Evolutionary conservation across 30 jellyfish, hydroid and myxozoan genomes (phyloP), one percentile per base, ranked within the genome.

Genomic region (Nemopilema nomurai): DNA sequence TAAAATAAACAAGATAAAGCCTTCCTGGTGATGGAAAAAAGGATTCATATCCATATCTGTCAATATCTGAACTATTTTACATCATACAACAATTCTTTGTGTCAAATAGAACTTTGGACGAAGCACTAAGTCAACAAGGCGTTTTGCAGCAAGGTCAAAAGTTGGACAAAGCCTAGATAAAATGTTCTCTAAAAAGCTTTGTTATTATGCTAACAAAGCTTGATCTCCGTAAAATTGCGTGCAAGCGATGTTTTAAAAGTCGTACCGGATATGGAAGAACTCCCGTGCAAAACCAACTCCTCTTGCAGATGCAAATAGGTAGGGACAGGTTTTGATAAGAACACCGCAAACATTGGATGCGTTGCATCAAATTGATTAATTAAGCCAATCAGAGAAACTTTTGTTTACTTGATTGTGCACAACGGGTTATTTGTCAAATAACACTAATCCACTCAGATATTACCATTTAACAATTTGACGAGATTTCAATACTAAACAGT

Each of bases 321-420:
- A 13, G 13, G 13, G 13, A 41, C 6, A 13, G 57, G 13, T 3
- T 41, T 41, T 41, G 57, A 41, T 41, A 41, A 41, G 57, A 41
- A 41, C 13, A 41, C 57, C 57, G 57, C 57, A 41, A 6, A 41
- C 57, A 3, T 6, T 13, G 9, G 57, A 41, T 6, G 57, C 57
- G 13, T 41, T 41, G 57, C 57, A 41, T 3, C 13, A 41, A 41
- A 41, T 41, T 41, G 57, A 13, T 41, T 41, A 23, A 20, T 20
- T 73, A 73, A 73, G 83, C 83, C 83, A 73, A 73, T 73, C 83
- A 73, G 83, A 23, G 70, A 16, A 4, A 69, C n/a, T 31, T 23
- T 73, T 73, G 83, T 73, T 1, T 19, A 8, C 23, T 29, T 49
- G 27, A 71, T 73, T 73, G 83, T 32, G 69, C 33, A 73, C 69